Evolutionary conservation across 1,140 invertebrate genomes (phyloP).

Genomic region (Caenorhabditis inopinata): DNA sequence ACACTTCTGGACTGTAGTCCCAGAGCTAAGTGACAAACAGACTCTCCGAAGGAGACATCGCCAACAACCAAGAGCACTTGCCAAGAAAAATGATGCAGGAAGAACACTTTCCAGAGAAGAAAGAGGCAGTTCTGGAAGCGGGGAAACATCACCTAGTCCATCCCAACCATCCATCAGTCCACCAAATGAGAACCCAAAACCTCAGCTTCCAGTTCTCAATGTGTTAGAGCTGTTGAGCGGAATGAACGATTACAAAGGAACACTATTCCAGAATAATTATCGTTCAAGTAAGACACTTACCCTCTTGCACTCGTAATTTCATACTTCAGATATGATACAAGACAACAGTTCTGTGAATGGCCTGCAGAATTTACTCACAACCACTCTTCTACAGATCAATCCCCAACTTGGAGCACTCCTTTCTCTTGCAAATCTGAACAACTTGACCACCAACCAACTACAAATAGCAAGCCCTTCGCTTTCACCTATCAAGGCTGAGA

Average conservation of each 20-base stretch:
- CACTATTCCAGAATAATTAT: background rate
- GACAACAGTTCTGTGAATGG: background rate
- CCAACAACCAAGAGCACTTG: background rate
- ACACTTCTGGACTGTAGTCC: conserved; percentile 64
- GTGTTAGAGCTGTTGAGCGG: background rate
- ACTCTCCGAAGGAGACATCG: conserved; percentile 56
- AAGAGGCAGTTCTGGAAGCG: background rate
- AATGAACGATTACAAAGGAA: background rate
- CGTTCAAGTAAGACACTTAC: background rate
- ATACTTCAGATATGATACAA: background rate
- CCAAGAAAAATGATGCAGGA: background rate
- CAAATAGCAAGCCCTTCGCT: background rate
- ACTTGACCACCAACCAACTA: background rate
- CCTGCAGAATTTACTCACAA: background rate
- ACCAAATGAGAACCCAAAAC: conserved; percentile 35
- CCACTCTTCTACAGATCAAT: background rate
- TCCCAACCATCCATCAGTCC: conserved; percentile 38
- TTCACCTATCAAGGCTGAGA: conserved; percentile 8
- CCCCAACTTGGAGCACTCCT: conserved; percentile 7
- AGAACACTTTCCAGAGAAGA: conserved; percentile 23
- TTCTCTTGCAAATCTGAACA: background rate
- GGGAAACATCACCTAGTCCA: conserved; percentile 6
- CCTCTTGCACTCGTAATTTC: background rate
- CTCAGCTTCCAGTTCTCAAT: background rate
- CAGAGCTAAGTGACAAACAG: conserved; percentile 59